Evolutionary conservation across 64 coral and sea anemone species (phyloP), one percentile per base, ranked within the genome.

Genomic region (Montipora foliosa): DNA sequence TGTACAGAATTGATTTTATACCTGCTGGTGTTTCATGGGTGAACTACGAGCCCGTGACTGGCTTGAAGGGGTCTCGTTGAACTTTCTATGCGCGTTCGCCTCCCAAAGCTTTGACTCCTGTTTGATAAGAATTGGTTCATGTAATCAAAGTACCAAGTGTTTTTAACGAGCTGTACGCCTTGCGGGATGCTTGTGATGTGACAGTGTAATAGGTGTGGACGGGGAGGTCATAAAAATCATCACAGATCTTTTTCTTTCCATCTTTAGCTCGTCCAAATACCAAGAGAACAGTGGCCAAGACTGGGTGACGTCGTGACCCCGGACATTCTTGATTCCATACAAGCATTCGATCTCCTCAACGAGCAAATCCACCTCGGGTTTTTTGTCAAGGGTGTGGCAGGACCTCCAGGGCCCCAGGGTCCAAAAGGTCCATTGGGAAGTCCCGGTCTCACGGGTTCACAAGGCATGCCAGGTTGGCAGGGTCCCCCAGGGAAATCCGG

Each of bases 371-470:
- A 87, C 13, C 52, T 94, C 55, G 93, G 93, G 12, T 90, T 94
- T 67, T 94, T 94, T 44, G 84, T 94, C 71, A 94, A 77, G 72
- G 93, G 93, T 17, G 88, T 94, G n/a, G 79, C 93, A 5, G 93
- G 93, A 5, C 71, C 93, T 46, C 87, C 79, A n/a, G 93, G 93
- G 3, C 58, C 74, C 22, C 45, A 52, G 49, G 93, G 93, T 19
- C 72, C 93, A 10, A 94, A 94, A 90, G 93, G 93, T 14, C 93
- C 88, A 20, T 3, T 49, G 17, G 93, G 93, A 45, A 46, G 21
- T 66, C 5, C 68, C 1, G 93, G 93, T 44, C 20, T 67, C 46
- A 17, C 79, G n/a, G 93, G 93, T 62, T 53, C 72, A 8, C 19
- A 70, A 77, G 93, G 93, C 15, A 73, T 76, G 44, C 87, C 37